These are phyloP conservation scores for Muntiacus reevesi DNA, from an alignment of 2,113 vertebrate species.

Conservation along the genomic window DNA sequence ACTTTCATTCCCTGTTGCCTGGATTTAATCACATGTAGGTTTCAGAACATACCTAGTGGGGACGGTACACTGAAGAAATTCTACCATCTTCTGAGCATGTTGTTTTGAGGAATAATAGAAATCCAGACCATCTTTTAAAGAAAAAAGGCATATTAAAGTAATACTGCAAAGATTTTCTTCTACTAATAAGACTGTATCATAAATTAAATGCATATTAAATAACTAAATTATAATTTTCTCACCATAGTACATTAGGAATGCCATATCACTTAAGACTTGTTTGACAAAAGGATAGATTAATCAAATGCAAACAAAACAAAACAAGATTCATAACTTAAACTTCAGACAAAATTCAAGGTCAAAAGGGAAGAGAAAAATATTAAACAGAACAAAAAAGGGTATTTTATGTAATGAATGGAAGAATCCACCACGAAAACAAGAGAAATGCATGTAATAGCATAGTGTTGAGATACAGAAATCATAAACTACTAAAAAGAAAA, in stretches of 20 bases:
- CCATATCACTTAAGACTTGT: neutral
- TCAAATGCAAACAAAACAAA: constrained; percentile 17
- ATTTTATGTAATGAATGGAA: neutral
- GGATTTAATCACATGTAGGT: neutral
- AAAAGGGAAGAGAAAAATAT: neutral
- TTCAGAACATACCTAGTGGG: constrained; percentile 88
- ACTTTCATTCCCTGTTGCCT: neutral
- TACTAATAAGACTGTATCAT: neutral
- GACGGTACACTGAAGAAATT: constrained; percentile 95
- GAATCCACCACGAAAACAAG: neutral
- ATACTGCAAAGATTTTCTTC: neutral
- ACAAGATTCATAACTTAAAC: constrained; percentile 14
- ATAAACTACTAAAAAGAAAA: neutral
- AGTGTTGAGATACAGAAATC: neutral
- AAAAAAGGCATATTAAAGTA: constrained; percentile 38
- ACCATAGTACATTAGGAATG: neutral
- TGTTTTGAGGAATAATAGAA: constrained; percentile 97
- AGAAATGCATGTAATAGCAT: neutral
- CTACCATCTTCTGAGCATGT: constrained; percentile 96
- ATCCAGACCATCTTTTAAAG: constrained; percentile 92
- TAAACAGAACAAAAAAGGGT: neutral
- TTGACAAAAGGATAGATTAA: neutral
- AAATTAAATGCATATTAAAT: neutral
- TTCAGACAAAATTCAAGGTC: neutral
- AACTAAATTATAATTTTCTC: constrained; percentile 7